Evolutionary conservation across 2,888 invertebrate species (phyloP).

Genomic region (Oasisia sp.): DNA sequence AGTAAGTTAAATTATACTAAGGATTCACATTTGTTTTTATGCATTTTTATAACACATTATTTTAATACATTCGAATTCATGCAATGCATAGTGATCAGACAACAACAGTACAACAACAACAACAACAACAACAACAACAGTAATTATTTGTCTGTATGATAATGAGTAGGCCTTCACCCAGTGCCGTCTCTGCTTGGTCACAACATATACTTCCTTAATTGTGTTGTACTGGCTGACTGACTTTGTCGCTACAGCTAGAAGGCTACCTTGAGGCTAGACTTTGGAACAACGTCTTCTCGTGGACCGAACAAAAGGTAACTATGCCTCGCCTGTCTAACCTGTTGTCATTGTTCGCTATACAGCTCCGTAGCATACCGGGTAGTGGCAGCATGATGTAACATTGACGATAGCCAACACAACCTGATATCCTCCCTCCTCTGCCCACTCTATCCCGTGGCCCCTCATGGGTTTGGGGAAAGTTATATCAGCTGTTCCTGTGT

Average conservation of each 20-base stretch:
- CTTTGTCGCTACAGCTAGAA: conserved; percentile 69
- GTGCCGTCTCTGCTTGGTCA: neutral
- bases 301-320: conserved; percentile 69
- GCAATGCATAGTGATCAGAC: no score
- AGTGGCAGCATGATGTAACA: neutral
- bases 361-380: neutral
- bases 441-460: no score
- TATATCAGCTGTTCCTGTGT: no score
- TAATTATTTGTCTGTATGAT: no score
- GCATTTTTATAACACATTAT: no score
- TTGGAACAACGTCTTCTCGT: conserved; percentile 78
- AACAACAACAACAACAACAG: no score
- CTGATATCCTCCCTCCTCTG: neutral
- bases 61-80: no score
- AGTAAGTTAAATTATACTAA: no score
- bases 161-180: no score
- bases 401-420: neutral
- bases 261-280: conserved; percentile 74
- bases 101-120: no score
- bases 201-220: neutral
- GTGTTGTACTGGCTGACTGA: conserved; percentile 8
- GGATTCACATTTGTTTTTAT: no score
- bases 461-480: no score
- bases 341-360: neutral
- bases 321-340: neutral